Evolutionary conservation across 2,888 invertebrate genomes (phyloP), one percentile per base, ranked within the genome.

Genomic region (Plagodis dolabraria): DNA sequence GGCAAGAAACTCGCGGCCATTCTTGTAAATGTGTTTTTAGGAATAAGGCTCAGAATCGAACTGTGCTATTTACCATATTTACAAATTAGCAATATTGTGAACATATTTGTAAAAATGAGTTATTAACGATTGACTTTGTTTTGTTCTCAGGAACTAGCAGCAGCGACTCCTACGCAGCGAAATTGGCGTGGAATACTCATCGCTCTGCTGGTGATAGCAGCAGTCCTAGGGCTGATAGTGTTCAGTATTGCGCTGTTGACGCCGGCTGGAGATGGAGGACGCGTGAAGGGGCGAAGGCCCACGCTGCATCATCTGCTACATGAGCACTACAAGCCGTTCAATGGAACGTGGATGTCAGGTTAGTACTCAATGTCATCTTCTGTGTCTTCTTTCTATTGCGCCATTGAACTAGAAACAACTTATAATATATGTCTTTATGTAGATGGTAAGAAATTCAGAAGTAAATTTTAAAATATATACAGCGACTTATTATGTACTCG

Each of bases 131-230:
- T 8, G 9, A 38, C 43, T 36, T 38, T 9, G 48, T 38, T 9
- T 49, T 50, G 7, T 53, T 93, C 91, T 5, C 94, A 98, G 98
- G 98, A 98, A 87, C 87, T 98, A 85, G 98, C 97, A 73, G 97
- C 97, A 44, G 95, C 96, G 52, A 96, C 97, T 10, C 97, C 97
- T 5, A 96, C 95, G 67, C 96, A 98, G 84, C 94, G 98, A 67
- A 98, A 99, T 93, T 99, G 98, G 98, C 95, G 97, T 47, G 98
- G 98, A 12, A 98, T 99, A 76, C 96, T 97, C 73, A 98, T 98
- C 71, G 98, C 98, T 0, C 93, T 98, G 65, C 94, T 98, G 76
- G 98, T 99, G 71, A 98, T 98, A 72, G 95, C 97, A 33, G 96
- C 96, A 36, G 98, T 98, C 40, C 95, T 97, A 74, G 97, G 97